Evolutionary conservation across 2,113 vertebrate genomes (phyloP).

Genomic region (Corythornis cristatus): DNA sequence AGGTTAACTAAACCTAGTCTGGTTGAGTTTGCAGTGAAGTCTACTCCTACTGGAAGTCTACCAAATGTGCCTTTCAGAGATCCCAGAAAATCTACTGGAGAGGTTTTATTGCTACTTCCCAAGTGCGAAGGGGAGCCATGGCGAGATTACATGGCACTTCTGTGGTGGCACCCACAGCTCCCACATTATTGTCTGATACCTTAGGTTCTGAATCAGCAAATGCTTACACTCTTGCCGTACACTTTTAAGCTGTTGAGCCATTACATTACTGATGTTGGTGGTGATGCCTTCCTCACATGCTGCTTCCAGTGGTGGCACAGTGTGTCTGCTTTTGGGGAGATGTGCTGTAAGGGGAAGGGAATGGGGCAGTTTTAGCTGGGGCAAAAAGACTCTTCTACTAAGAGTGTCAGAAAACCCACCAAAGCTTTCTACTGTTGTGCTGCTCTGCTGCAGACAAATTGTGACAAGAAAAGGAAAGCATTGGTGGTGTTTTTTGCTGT

Average conservation of each 20-base stretch:
- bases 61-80: not conserved
- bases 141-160: not conserved
- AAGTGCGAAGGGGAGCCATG: not conserved
- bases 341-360: not conserved
- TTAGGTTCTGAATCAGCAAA: not conserved
- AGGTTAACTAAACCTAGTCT: not conserved
- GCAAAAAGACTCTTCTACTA: not conserved
- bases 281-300: not conserved
- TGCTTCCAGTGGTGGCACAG: not conserved
- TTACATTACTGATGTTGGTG: not conserved
- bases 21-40: not conserved
- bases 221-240: not conserved
- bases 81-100: not conserved
- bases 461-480: not conserved
- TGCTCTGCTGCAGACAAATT: not conserved
- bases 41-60: not conserved
- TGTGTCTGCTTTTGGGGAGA: not conserved
- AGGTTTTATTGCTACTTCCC: not conserved
- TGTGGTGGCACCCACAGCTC: not conserved
- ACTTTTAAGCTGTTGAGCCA: not conserved
- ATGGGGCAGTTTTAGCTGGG: not conserved
- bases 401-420: not conserved
- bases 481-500: not conserved
- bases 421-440: not conserved
- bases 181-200: not conserved